Percentiles rank a stretch among this genome's conserved stretches.
Conservation (phyloP, 2,888 invertebrate genomes). For the Eristalinus aeneus region DNA sequence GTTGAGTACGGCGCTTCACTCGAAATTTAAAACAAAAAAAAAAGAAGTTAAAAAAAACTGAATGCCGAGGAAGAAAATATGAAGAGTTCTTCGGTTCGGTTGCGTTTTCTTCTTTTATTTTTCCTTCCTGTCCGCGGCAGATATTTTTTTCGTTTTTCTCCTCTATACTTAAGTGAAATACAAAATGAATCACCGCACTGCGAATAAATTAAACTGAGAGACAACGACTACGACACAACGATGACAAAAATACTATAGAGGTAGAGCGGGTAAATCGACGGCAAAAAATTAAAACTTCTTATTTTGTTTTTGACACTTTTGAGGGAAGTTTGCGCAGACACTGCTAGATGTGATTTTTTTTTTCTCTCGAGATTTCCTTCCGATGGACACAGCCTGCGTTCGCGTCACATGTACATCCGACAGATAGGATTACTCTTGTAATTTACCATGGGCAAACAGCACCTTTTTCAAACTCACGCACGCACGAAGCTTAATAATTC, state of each 20-base stretch:
- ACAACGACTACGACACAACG: slow-evolving; percentile 27
- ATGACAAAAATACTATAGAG: slow-evolving; percentile 32
- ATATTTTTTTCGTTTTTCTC: neutral
- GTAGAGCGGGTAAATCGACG: slow-evolving; percentile 21
- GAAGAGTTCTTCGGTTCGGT: slow-evolving; percentile 2
- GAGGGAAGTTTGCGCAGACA: slow-evolving; percentile 41
- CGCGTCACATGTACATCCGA: slow-evolving; percentile 6
- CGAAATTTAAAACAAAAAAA: slow-evolving; percentile 16
- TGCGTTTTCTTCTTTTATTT: slow-evolving; percentile 8
- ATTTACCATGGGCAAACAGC: slow-evolving; percentile 1
- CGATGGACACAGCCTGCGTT: neutral
- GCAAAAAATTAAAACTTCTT: slow-evolving; percentile 39
- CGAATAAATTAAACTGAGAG: slow-evolving; percentile 65
- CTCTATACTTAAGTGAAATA: slow-evolving; percentile 21
- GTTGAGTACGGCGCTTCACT: slow-evolving; percentile 2
- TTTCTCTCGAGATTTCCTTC: slow-evolving; percentile 20
- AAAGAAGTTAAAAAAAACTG: neutral
- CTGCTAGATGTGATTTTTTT: slow-evolving; percentile 16
- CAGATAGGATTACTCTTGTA: neutral
- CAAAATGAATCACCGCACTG: slow-evolving; percentile 62
- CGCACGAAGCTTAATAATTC: slow-evolving; percentile 37
- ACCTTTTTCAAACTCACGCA: slow-evolving; percentile 5
- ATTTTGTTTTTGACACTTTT: slow-evolving; percentile 48
- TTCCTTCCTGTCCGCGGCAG: slow-evolving; percentile 44
- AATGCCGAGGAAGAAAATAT: neutral